phyloP scores from a whole-genome alignment of 37 sponge, comb jelly and placozoan species.

The Halichondria panicea region DNA sequence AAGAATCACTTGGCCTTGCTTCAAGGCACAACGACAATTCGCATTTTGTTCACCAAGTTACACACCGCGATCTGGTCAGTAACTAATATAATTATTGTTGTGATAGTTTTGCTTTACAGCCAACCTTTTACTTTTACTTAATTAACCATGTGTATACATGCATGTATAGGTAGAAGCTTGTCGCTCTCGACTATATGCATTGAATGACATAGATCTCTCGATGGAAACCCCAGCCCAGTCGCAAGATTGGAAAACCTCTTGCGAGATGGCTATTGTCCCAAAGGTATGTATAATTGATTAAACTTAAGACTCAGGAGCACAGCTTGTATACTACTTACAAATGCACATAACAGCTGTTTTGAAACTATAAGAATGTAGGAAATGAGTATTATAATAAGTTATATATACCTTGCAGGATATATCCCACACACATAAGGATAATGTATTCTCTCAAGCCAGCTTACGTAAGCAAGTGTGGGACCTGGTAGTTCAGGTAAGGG shows the following conservation, averaged over 20 bases:
- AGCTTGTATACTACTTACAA: no score
- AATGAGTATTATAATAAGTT: not conserved
- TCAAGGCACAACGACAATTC: conserved; percentile 29
- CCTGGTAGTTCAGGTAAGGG: no score
- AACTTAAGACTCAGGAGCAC: no score
- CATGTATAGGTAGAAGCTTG: conserved; percentile 35
- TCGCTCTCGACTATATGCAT: conserved; percentile 20
- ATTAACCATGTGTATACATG: not conserved
- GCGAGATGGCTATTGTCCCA: conserved; percentile 13
- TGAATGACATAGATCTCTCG: not conserved
- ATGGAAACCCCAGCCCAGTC: conserved; percentile 12
- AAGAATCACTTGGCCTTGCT: conserved; percentile 19
- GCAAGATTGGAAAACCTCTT: conserved; percentile 6
- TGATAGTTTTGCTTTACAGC: no score
- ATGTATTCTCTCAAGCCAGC: conserved; percentile 1
- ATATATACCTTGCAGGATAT: not conserved
- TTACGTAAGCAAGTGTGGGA: conserved; percentile 8
- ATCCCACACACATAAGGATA: no score
- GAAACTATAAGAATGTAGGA: no score
- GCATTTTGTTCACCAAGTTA: conserved; percentile 40
- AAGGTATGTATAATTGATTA: conserved; percentile 9
- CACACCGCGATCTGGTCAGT: conserved; percentile 32
- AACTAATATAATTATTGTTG: not conserved
- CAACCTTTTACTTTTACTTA: no score
- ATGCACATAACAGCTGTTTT: no score